These are phyloP conservation scores for Artibeus lituratus DNA, from an alignment of 2,797 vertebrate species.

Conservation along the genomic window DNA sequence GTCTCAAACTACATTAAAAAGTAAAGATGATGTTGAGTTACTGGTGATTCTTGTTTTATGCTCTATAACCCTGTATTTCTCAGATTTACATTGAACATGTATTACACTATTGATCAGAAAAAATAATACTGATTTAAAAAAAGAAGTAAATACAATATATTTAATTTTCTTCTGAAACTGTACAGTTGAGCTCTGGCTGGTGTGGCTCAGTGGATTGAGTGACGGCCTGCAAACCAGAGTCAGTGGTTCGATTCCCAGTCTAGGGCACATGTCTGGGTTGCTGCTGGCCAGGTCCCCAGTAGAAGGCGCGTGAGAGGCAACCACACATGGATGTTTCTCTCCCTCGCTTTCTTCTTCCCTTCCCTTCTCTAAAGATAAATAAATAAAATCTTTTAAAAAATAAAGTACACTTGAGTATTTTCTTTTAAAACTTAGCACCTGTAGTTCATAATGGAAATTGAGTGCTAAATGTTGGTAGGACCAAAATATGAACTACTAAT, in stretches of 20 bases:
- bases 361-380: too few species aligned
- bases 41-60: not conserved
- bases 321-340: too few species aligned
- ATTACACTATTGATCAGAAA: not conserved
- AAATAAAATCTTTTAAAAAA: too few species aligned
- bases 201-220: too few species aligned
- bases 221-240: too few species aligned
- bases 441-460: not conserved
- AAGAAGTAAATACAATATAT: not conserved
- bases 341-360: too few species aligned
- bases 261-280: too few species aligned
- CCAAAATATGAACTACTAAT: not conserved
- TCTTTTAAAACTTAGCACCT: not conserved
- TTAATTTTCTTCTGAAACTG: constrained; percentile 26
- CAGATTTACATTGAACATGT: not conserved
- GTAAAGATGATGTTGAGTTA: not conserved
- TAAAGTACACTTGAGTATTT: not conserved
- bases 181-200: not conserved
- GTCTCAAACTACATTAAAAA: not conserved
- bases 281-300: too few species aligned
- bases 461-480: not conserved
- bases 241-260: too few species aligned
- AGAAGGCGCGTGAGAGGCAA: too few species aligned
- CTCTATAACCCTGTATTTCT: not conserved
- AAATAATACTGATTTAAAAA: not conserved